phyloP scores from a whole-genome alignment of 2,888 invertebrate genomes.

The Piscicola geometra region DNA sequence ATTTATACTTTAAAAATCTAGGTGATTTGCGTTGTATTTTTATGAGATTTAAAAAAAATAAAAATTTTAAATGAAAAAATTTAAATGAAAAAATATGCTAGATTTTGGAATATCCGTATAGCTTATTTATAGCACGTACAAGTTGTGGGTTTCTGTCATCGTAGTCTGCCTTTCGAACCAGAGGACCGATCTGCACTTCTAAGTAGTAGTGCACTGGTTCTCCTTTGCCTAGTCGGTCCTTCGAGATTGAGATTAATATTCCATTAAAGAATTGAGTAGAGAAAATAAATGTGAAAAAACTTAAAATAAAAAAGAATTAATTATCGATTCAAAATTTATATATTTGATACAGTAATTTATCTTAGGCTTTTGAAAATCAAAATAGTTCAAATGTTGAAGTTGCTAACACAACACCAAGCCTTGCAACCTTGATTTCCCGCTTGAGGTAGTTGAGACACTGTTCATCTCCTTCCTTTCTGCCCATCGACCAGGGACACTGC shows the following conservation, averaged over 20 bases:
- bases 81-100: background rate
- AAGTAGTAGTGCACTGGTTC: slow-evolving; percentile 40
- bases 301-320: too few species aligned
- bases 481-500: slow-evolving; percentile 7
- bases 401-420: too few species aligned
- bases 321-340: too few species aligned
- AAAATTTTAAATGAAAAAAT: background rate
- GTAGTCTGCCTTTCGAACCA: slow-evolving; percentile 23
- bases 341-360: too few species aligned
- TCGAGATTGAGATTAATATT: background rate
- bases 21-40: background rate
- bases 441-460: slow-evolving; percentile 7
- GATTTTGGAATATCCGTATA: background rate
- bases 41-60: background rate
- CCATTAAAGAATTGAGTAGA: too few species aligned
- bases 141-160: slow-evolving; percentile 41
- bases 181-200: slow-evolving; percentile 39
- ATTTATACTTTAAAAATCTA: background rate
- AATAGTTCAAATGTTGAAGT: too few species aligned
- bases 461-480: background rate
- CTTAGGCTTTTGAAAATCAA: too few species aligned
- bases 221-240: slow-evolving; percentile 29
- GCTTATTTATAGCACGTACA: slow-evolving; percentile 19
- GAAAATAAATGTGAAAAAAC: too few species aligned
- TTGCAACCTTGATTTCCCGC: slow-evolving; percentile 25